A percentile compares a stretch with the other conserved stretches of the same genome.
Evolutionary conservation across 2,113 vertebrate species (phyloP).

Genomic region (Engraulis encrasicolus): DNA sequence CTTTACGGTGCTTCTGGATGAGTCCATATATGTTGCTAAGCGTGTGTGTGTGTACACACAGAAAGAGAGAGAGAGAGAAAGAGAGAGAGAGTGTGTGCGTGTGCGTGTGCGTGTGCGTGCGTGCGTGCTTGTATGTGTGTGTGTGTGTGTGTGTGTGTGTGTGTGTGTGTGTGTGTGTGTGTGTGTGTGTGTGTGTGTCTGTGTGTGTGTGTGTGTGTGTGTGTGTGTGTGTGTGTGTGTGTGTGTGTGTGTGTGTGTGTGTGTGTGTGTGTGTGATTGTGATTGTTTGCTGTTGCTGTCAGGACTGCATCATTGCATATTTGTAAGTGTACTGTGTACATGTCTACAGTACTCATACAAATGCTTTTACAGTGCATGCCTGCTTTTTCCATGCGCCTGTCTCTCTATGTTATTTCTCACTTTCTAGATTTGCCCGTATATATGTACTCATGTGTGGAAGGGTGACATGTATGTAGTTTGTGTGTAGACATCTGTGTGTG

Average conservation of each 20-base stretch:
- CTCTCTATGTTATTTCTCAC: neutral
- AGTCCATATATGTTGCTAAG: neutral
- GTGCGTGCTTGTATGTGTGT: neutral
- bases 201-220: neutral
- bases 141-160: neutral
- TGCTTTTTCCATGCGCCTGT: neutral
- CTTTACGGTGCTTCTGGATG: too few species aligned
- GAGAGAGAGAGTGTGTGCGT: neutral
- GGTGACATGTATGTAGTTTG: neutral
- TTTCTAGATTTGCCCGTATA: neutral
- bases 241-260: slow-evolving; percentile 1
- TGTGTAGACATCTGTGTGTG: neutral
- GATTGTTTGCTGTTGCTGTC: neutral
- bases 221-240: neutral
- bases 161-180: neutral
- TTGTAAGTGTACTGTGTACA: neutral
- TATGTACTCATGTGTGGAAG: neutral
- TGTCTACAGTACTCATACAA: neutral
- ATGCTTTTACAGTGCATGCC: neutral
- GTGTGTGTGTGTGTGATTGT: neutral
- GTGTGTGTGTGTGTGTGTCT: neutral
- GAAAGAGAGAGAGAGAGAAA: too few species aligned
- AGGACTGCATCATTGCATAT: neutral
- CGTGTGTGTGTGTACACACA: neutral
- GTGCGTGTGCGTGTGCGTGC: neutral